These are phyloP conservation scores for Pterostichus niger DNA, from an alignment of 2,888 invertebrate genomes.

Conservation along the genomic window DNA sequence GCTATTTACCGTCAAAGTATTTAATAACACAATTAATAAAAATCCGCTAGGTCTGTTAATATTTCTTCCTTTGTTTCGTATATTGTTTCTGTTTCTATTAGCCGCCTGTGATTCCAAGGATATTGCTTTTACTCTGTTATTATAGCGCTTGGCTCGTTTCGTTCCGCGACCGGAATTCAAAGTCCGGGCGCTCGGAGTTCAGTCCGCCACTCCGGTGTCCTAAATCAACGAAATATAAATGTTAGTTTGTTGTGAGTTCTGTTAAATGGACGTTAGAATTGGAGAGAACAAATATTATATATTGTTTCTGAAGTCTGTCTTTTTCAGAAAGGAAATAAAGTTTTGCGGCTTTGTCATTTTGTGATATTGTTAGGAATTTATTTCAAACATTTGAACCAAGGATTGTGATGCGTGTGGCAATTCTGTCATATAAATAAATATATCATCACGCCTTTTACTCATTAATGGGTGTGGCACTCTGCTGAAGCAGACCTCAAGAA, in stretches of 20 bases:
- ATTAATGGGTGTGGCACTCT: no score
- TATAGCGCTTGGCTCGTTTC: background rate
- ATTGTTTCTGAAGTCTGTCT: background rate
- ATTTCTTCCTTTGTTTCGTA: no score
- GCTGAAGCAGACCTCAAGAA: no score
- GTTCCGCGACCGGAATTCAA: background rate
- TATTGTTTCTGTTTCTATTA: no score
- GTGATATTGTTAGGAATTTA: no score
- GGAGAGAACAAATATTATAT: constrained; percentile 1
- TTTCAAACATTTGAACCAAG: no score
- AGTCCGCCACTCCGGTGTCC: background rate
- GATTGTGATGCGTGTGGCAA: no score
- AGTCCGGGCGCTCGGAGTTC: background rate
- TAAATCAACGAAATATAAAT: constrained; percentile 15
- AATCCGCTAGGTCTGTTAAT: no score
- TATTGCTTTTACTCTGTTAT: constrained; percentile 5
- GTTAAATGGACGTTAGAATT: background rate
- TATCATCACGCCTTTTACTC: no score
- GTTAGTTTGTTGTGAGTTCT: background rate
- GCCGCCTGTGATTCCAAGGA: background rate
- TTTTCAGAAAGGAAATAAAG: background rate
- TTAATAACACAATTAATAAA: constrained; percentile 8
- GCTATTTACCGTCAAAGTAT: no score
- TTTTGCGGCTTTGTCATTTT: background rate
- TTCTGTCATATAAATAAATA: no score